Evolutionary conservation across 2,113 vertebrate species (phyloP).

Genomic region (Etheostoma cragini): DNA sequence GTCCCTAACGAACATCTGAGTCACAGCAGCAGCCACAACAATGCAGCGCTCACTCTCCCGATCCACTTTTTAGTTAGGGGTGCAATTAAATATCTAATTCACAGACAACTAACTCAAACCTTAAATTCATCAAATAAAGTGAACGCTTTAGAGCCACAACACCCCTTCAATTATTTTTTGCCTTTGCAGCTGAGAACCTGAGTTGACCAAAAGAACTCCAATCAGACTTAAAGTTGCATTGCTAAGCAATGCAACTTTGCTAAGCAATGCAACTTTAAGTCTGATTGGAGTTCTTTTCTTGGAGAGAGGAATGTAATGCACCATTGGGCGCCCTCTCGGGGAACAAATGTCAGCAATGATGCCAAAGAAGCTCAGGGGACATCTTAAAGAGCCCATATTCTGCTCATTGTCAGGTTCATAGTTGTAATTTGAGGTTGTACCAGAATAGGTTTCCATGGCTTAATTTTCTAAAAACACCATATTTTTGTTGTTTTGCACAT

Average conservation of each 20-base stretch:
- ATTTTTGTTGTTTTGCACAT: too few relatives aligned
- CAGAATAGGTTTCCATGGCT: too few relatives aligned
- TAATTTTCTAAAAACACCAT: too few relatives aligned
- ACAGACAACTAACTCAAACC: slow-evolving; percentile 18
- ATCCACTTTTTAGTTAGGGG: slow-evolving; percentile 4
- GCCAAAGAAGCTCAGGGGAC: not conserved
- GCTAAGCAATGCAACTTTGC: too few relatives aligned
- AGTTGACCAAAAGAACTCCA: not conserved
- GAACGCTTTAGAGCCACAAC: not conserved
- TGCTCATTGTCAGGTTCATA: too few relatives aligned
- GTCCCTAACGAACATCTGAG: slow-evolving; percentile 38
- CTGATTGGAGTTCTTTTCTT: too few relatives aligned
- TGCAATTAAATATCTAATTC: slow-evolving; percentile 16
- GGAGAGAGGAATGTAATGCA: not conserved
- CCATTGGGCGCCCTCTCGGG: not conserved
- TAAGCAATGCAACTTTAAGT: too few relatives aligned
- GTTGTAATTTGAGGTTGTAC: too few relatives aligned
- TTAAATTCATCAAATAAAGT: slow-evolving; percentile 1
- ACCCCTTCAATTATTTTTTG: not conserved
- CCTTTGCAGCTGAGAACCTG: not conserved
- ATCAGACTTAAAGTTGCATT: not conserved
- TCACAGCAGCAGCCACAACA: slow-evolving; percentile 33
- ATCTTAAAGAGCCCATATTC: not conserved
- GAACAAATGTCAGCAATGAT: not conserved
- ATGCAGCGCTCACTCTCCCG: not conserved